These are phyloP conservation scores for Epicampocera succincta DNA, from an alignment of 2,888 invertebrate species.

Conservation along the genomic window DNA sequence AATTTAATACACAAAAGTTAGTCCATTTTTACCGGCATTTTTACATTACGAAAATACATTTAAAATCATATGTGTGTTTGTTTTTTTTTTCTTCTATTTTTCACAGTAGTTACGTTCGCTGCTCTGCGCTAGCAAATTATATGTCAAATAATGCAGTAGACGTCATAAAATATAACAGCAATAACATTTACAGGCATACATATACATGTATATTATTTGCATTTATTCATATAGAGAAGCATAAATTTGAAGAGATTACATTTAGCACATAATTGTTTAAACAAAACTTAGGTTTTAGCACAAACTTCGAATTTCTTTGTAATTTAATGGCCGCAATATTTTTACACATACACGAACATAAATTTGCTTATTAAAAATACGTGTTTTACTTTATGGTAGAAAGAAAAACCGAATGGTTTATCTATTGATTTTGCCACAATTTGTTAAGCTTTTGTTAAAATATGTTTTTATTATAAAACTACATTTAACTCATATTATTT, in stretches of 20 bases:
- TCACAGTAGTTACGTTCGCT: conserved; percentile 31
- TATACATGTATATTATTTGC: neutral
- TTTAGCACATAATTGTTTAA: conserved; percentile 19
- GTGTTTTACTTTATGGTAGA: conserved; percentile 13
- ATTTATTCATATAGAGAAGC: conserved; percentile 37
- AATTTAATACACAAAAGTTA: neutral
- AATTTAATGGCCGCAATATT: neutral
- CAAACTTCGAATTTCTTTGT: conserved; percentile 3
- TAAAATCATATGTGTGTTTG: conserved; percentile 23
- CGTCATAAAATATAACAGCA: conserved; percentile 12
- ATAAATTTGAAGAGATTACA: conserved; percentile 16
- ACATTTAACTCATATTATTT: conserved; percentile 2
- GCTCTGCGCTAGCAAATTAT: conserved; percentile 18
- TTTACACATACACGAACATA: neutral
- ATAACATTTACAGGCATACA: too few relatives aligned
- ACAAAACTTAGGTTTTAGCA: conserved; percentile 10
- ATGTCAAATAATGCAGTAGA: conserved; percentile 43
- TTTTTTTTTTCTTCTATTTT: conserved; percentile 39
- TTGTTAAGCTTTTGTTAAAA: neutral
- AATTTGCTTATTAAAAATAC: conserved; percentile 16
- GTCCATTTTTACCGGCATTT: conserved; percentile 49
- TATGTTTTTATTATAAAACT: neutral
- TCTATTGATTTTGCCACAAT: conserved; percentile 50
- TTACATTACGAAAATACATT: conserved; percentile 6
- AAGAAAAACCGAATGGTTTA: conserved; percentile 11